These are phyloP conservation scores for Drosophila planitibia DNA, from an alignment of 2,888 invertebrate species.

Conservation along the genomic window DNA sequence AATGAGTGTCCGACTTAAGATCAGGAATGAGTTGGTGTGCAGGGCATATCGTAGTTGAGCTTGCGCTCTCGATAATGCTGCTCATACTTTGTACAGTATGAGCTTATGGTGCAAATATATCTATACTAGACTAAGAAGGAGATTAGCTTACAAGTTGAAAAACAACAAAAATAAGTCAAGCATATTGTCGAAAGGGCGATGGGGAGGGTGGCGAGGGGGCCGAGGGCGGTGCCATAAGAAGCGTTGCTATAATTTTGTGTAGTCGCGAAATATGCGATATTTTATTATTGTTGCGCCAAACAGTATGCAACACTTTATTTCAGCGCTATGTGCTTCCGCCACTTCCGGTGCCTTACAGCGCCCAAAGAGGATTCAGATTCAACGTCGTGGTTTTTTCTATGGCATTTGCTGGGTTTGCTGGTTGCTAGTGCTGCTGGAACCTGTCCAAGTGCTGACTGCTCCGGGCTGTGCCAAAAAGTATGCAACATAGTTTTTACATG, in stretches of 20 bases:
- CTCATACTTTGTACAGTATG: not conserved
- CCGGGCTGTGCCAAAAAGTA: conserved; percentile 56
- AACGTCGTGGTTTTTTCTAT: conserved; percentile 37
- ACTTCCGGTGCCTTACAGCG: conserved; percentile 47
- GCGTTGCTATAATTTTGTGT: conserved; percentile 35
- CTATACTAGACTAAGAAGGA: conserved; percentile 1
- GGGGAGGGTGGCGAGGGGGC: not conserved
- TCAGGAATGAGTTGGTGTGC: not conserved
- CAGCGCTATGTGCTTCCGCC: conserved; percentile 69
- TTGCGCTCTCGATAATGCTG: not conserved
- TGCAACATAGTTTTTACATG: conserved; percentile 68
- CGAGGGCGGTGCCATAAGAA: conserved; percentile 17
- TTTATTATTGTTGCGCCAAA: conserved; percentile 78
- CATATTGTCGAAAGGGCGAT: not conserved
- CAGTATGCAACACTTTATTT: conserved; percentile 80
- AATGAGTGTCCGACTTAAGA: not conserved
- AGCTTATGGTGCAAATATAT: not conserved
- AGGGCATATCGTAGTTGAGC: not conserved
- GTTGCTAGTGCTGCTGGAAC: conserved; percentile 56
- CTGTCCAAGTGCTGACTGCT: conserved; percentile 64
- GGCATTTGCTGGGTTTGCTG: conserved; percentile 28
- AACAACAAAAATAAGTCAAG: conserved; percentile 1
- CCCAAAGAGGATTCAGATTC: conserved; percentile 28
- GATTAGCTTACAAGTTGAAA: conserved; percentile 9
- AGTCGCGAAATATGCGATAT: conserved; percentile 74